Base-by-base conservation (phyloP, 2,113 vertebrate species). In the Paedocypris sp. region DNA sequence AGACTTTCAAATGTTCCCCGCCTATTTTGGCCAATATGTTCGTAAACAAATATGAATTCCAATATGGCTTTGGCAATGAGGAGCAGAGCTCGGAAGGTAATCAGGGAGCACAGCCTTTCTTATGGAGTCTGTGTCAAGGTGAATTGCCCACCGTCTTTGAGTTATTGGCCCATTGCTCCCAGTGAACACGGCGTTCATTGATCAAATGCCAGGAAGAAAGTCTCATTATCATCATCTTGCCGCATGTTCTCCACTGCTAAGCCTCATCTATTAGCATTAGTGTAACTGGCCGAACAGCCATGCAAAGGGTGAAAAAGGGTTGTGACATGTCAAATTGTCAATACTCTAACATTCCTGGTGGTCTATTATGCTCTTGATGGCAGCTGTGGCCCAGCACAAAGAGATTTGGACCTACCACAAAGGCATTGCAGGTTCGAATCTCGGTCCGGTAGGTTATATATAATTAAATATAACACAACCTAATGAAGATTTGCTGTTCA, bases 101-200 rank as follows among this genome's bases (percentile, higher is more conserved):
- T 61, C 56, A 70, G 79, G 73, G 61, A 56, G 75, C 67, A 70
- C 72, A 47, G 66, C 68, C 41, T 49, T 72, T 72, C 75, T 78
- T 79, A 80, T 15, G 20, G 42, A 47, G 46, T 18, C 28, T 26
- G 11, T 50, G 60, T 61, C 46, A 29, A 23, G 33, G 43, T 43
- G 41, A 62, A 54, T 66, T 47, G 26, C 51, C 39, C 69, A 51
- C 78, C 77, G 77, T 77, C 80, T 65, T 22, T 25, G 68, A 73
- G 74, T 77, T 61, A 48, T 62, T 67, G 64, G 66, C 73, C 73
- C 72, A 68, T 71, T 83, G 75, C 75, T 72, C 68, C 71, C 69
- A 23, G 25, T 45, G 73, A 82, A 82, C 83, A 85, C 81, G 77
- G 77, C 67, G 68, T 74, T 75, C 80, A 86, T 85, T 83, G 82